Base-by-base conservation (phyloP, 2,888 invertebrate species). In the Tetragnatha montana region DNA sequence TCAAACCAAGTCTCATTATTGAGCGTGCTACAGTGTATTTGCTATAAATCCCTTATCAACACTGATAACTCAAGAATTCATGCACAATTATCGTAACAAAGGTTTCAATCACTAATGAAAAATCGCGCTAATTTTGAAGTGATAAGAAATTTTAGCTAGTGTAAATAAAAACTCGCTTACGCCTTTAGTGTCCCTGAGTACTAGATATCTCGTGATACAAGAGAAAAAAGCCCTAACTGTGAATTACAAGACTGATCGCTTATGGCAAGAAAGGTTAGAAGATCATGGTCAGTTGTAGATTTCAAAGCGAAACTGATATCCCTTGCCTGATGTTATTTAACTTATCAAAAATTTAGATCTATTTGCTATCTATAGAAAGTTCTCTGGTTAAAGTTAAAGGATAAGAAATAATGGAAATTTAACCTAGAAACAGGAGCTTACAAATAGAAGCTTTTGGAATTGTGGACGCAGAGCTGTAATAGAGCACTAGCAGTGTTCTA, bases 201-300 rank as follows among this genome's bases (percentile, higher is more conserved):
- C n/a, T 6, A 78, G 51, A 19, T 22, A 78, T 78, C 78, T 78
- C 51, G 51, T 78, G 14, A 12, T 21, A 60, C 22, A 22, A 78
- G 60, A 78, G 60, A 78, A 78, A 60, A 78, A 78, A 78, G 22
- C 78, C 60, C 12, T 60, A 60, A 22, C 51, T 60, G 60, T 22
- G 22, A 51, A 51, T 21, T 60, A 78, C 19, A 60, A 3, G 21
- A 51, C 50, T 51, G 78, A 51, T 51, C 78, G 78, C 12, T 51
- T 19, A 51, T 60, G 78, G 78, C 19, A 4, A 51, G 19, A 73
- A 73, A 51, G 81, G 81, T 82, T 82, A 82, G 81, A 82, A 82
- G 81, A 82, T 82, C 81, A 82, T 71, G 81, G 81, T 22, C 81
- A 82, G 8, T 47, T 6, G 14, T 73, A 51, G 73, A 82, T 71